Conservation (phyloP, 1,140 invertebrate genomes). For the Orius insidiosus region DNA sequence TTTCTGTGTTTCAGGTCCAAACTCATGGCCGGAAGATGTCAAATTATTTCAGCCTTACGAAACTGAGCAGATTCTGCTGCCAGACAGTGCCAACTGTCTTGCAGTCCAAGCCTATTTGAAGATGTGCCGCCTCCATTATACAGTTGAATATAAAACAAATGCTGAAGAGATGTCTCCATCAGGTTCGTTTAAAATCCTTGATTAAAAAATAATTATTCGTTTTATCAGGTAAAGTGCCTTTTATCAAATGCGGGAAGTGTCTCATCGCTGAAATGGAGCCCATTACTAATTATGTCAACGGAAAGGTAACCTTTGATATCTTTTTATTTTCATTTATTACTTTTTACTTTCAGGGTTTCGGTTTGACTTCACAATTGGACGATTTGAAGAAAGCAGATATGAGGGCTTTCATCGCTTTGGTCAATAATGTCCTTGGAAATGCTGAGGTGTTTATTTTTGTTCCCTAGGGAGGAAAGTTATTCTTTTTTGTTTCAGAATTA, state of each 20-base stretch:
- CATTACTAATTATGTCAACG: slow-evolving; percentile 72
- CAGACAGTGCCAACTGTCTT: slow-evolving; percentile 79
- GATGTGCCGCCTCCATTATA: slow-evolving; percentile 75
- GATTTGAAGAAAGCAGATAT: slow-evolving; percentile 72
- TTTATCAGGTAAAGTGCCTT: slow-evolving; percentile 57
- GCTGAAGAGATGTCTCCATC: slow-evolving; percentile 93
- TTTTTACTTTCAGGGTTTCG: slow-evolving; percentile 26
- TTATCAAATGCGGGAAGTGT: slow-evolving; percentile 75
- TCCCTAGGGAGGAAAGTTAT: background rate
- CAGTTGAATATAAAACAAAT: slow-evolving; percentile 63
- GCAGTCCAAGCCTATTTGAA: slow-evolving; percentile 83
- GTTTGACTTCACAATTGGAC: slow-evolving; percentile 50
- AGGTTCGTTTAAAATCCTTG: slow-evolving; percentile 27
- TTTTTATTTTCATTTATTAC: background rate
- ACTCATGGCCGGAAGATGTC: slow-evolving; percentile 74
- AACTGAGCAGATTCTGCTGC: slow-evolving; percentile 78
- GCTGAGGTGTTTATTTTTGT: slow-evolving; percentile 42
- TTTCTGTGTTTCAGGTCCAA: slow-evolving; percentile 36
- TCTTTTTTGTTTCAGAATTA: slow-evolving; percentile 40
- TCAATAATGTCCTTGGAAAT: slow-evolving; percentile 71
- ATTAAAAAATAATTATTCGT: slow-evolving; percentile 1
- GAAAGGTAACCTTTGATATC: slow-evolving; percentile 37
- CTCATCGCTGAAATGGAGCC: slow-evolving; percentile 79
- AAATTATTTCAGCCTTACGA: slow-evolving; percentile 73
- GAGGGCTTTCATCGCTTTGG: slow-evolving; percentile 78